Conservation (phyloP, 1,140 invertebrate genomes). For the Pogonomyrmex barbatus region DNA sequence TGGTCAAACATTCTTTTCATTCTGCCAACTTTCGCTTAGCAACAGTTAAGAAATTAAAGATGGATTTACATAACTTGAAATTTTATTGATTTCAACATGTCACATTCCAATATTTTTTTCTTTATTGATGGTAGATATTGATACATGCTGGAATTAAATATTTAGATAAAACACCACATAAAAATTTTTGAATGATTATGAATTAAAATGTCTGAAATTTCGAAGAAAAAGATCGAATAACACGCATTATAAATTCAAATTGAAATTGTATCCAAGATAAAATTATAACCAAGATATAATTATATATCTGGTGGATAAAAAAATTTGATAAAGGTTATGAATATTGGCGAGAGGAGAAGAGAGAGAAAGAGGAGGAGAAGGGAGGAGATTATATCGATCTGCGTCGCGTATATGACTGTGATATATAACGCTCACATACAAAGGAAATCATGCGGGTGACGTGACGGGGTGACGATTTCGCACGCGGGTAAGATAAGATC, state of each 20-base stretch:
- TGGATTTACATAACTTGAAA: constrained; percentile 11
- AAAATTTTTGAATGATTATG: neutral
- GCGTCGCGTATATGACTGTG: neutral
- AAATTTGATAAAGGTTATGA: neutral
- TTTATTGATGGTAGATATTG: neutral
- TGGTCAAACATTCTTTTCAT: neutral
- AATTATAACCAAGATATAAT: constrained; percentile 13
- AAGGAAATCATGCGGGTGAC: neutral
- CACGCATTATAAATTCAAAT: neutral
- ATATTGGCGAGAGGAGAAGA: neutral
- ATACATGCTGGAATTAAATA: neutral
- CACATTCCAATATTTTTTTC: constrained; percentile 1
- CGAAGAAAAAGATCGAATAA: neutral
- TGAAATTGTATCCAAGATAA: neutral
- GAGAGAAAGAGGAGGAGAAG: neutral
- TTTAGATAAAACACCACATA: neutral
- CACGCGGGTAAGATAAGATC: constrained; percentile 4
- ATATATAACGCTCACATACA: neutral
- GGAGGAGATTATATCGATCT: neutral
- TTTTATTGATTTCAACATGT: neutral
- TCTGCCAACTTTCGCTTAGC: neutral
- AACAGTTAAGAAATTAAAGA: neutral
- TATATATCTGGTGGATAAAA: constrained; percentile 2
- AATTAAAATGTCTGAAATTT: neutral
- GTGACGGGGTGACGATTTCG: constrained; percentile 23